Percentiles rank a stretch among this genome's conserved stretches.
Evolutionary conservation across 2,888 invertebrate species (phyloP).

Genomic region (Bedellia somnulentella): DNA sequence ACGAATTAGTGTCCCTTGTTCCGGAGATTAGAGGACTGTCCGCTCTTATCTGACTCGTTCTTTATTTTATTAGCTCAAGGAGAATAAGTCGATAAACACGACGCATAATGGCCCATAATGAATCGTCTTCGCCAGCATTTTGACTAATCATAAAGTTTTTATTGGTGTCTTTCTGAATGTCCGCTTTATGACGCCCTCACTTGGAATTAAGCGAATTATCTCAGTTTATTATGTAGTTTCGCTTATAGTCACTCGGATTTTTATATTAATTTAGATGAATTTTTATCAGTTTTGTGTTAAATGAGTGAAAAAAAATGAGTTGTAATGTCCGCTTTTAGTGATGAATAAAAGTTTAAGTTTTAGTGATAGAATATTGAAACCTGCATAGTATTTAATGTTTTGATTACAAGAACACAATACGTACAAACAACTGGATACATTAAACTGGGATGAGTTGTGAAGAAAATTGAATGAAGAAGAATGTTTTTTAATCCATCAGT

Average conservation of each 20-base stretch:
- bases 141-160: conserved; percentile 59
- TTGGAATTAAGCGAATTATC: too few relatives aligned
- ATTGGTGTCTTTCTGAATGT: conserved; percentile 43
- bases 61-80: conserved; percentile 61
- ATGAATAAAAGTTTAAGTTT: too few relatives aligned
- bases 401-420: too few relatives aligned
- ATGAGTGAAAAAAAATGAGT: too few relatives aligned
- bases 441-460: too few relatives aligned
- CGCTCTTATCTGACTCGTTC: conserved; percentile 58
- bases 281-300: background rate
- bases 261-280: background rate
- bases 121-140: conserved; percentile 52
- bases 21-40: conserved; percentile 60
- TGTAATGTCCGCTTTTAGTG: too few relatives aligned
- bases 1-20: conserved; percentile 63
- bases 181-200: conserved; percentile 32
- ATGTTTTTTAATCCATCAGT: too few relatives aligned
- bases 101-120: conserved; percentile 58
- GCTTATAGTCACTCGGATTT: background rate
- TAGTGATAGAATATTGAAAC: too few relatives aligned
- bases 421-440: too few relatives aligned
- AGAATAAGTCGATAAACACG: conserved; percentile 59
- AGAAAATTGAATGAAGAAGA: too few relatives aligned
- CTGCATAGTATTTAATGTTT: too few relatives aligned
- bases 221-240: background rate